phyloP scores from a whole-genome alignment of 1,140 invertebrate species.

The Dryas iulia region DNA sequence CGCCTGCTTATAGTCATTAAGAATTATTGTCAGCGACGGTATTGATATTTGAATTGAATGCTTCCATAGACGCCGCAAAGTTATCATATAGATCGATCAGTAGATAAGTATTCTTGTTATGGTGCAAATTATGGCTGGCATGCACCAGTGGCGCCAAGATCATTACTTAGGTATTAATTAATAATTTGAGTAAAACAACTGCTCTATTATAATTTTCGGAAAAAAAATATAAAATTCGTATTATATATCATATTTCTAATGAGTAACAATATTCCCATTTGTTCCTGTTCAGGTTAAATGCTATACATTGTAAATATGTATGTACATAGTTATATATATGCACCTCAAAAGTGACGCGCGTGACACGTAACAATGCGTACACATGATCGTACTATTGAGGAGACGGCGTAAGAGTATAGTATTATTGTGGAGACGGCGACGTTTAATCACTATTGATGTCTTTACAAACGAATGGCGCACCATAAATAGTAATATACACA shows the following conservation, averaged over 20 bases:
- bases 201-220: constrained; percentile 5
- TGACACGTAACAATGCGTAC: constrained; percentile 29
- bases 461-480: constrained; percentile 33
- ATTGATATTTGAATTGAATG: constrained; percentile 75
- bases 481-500: constrained; percentile 67
- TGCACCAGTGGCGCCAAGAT: constrained; percentile 20
- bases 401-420: constrained; percentile 25
- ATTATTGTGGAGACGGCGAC: constrained; percentile 25
- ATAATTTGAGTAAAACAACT: not conserved
- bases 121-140: constrained; percentile 42
- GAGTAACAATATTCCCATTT: constrained; percentile 29
- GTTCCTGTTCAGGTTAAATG: constrained; percentile 14
- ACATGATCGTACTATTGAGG: constrained; percentile 21
- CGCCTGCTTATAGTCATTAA: constrained; percentile 71
- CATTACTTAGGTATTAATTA: not conserved
- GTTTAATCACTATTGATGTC: constrained; percentile 42
- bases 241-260: too few species aligned
- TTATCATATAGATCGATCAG: constrained; percentile 63
- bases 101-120: constrained; percentile 55
- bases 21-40: constrained; percentile 65
- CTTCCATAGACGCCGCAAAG: constrained; percentile 53
- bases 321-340: not conserved
- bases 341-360: constrained; percentile 23
- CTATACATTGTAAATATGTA: not conserved
- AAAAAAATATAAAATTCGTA: constrained; percentile 23